Evolutionary conservation across 2,113 vertebrate genomes (phyloP).

Genomic region (Rhipidura dahli): DNA sequence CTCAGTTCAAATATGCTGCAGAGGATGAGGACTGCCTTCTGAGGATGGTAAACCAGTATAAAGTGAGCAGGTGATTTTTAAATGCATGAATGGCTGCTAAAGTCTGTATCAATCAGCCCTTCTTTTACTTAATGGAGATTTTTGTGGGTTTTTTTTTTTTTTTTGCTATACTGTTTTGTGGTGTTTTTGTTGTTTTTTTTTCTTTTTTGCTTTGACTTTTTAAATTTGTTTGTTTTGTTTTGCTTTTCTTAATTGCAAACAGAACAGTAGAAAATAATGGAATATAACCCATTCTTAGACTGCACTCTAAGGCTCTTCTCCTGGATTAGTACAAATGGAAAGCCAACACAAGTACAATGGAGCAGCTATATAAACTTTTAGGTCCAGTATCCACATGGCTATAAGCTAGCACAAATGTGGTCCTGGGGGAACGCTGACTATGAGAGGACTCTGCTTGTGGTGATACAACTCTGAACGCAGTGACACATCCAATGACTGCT

Average conservation of each 20-base stretch:
- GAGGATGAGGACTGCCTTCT: neutral
- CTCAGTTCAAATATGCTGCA: neutral
- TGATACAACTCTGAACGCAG: neutral
- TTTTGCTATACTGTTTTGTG: neutral
- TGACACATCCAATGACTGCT: neutral
- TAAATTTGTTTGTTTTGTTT: neutral
- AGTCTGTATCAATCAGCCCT: neutral
- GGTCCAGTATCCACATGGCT: neutral
- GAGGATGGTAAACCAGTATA: neutral
- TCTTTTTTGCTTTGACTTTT: neutral
- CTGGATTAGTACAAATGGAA: neutral
- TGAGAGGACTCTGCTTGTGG: neutral
- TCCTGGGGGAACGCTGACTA: neutral
- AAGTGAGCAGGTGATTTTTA: neutral
- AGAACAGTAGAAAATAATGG: neutral
- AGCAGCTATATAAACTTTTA: neutral
- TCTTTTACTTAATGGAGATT: neutral
- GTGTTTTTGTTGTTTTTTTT: too few relatives aligned
- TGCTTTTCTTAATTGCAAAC: neutral
- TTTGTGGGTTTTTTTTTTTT: rapidly evolving
- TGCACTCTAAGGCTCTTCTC: neutral
- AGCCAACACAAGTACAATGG: neutral
- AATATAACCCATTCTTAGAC: neutral
- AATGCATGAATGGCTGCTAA: neutral
- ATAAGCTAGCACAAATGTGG: neutral